These are phyloP conservation scores for Oophaga pumilio DNA, from an alignment of 2,113 vertebrate species.

Conservation along the genomic window DNA sequence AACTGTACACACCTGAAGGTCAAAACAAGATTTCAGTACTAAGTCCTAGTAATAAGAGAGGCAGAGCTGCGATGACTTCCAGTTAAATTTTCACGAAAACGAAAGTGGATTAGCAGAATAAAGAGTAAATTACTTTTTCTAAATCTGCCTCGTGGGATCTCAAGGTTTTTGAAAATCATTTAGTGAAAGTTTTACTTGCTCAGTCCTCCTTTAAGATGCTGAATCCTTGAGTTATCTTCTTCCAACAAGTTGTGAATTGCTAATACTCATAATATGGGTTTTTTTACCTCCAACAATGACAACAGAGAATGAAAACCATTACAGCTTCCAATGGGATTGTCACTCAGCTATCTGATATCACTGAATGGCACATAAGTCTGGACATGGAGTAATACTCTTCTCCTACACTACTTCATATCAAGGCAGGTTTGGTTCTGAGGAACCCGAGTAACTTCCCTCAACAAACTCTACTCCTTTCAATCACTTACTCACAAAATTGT, in stretches of 20 bases:
- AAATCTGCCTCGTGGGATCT: background rate
- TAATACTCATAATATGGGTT: background rate
- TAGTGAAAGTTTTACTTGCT: background rate
- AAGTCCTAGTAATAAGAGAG: background rate
- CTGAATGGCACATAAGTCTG: too few relatives aligned
- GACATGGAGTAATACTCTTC: too few relatives aligned
- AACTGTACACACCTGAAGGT: background rate
- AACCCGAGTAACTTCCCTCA: too few relatives aligned
- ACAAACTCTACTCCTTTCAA: too few relatives aligned
- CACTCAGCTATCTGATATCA: background rate
- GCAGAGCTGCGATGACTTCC: background rate
- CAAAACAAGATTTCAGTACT: background rate
- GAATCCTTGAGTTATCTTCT: background rate
- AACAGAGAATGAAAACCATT: background rate
- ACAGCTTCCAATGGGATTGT: too few relatives aligned
- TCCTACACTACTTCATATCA: too few relatives aligned
- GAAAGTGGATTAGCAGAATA: background rate
- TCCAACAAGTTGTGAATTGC: background rate
- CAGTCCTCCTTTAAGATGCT: background rate
- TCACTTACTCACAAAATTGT: too few relatives aligned
- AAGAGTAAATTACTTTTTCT: background rate
- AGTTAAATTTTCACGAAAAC: background rate
- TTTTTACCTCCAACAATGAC: background rate
- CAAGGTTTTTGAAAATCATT: background rate
- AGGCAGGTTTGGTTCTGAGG: too few relatives aligned